phyloP scores from a whole-genome alignment of 2,113 vertebrate genomes.

The Seriola aureovittata region DNA sequence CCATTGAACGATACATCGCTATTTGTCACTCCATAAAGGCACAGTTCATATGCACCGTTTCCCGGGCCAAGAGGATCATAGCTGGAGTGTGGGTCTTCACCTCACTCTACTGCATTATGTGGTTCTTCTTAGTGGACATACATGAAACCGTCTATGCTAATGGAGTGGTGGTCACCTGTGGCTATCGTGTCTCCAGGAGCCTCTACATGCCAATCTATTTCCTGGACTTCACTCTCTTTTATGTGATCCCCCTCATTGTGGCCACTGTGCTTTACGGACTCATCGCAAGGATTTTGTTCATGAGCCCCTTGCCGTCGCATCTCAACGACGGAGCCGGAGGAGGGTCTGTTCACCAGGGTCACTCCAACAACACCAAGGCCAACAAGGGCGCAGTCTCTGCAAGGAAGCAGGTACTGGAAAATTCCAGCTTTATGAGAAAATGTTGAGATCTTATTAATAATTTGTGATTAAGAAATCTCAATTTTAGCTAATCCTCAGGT shows the following conservation, averaged over 20 bases:
- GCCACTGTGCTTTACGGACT: slow-evolving; percentile 87
- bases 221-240: slow-evolving; percentile 89
- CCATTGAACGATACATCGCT: slow-evolving; percentile 89
- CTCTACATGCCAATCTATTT: slow-evolving; percentile 92
- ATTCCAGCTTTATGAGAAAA: neutral
- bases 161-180: slow-evolving; percentile 86
- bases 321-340: slow-evolving; percentile 70
- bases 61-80: slow-evolving; percentile 89
- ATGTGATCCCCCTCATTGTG: slow-evolving; percentile 83
- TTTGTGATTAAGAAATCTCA: too few species aligned
- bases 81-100: slow-evolving; percentile 88
- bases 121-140: slow-evolving; percentile 92
- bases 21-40: slow-evolving; percentile 90
- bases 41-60: slow-evolving; percentile 88
- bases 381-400: slow-evolving; percentile 81
- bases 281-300: slow-evolving; percentile 87
- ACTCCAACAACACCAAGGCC: slow-evolving; percentile 66
- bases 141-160: slow-evolving; percentile 84
- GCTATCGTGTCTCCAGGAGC: slow-evolving; percentile 87
- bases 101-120: slow-evolving; percentile 88
- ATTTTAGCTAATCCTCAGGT: neutral
- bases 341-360: slow-evolving; percentile 80
- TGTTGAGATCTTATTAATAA: neutral
- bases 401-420: slow-evolving; percentile 86
- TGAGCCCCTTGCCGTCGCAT: slow-evolving; percentile 80